Percentiles rank a stretch among this genome's conserved stretches.
Evolutionary conservation across 2,888 invertebrate genomes (phyloP).

Genomic region (Tinea semifulvella): DNA sequence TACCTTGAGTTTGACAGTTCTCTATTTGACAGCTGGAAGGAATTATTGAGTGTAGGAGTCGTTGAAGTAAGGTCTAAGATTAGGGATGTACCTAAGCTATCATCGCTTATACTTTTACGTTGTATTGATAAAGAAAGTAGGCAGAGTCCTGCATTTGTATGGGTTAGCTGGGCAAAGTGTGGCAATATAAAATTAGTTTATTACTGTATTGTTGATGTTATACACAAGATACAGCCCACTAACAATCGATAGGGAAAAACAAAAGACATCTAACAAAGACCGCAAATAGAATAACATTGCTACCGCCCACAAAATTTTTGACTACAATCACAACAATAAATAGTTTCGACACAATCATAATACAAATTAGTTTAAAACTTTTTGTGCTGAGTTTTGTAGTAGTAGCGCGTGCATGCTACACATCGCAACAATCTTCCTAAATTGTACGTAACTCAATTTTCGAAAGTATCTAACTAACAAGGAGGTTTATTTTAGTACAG

Average conservation of each 20-base stretch:
- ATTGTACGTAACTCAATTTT: constrained; percentile 7
- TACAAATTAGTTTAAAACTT: constrained; percentile 13
- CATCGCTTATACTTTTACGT: too few species aligned
- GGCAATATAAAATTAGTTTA: too few species aligned
- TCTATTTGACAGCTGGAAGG: too few species aligned
- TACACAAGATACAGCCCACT: too few species aligned
- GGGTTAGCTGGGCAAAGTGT: too few species aligned
- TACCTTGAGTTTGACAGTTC: too few species aligned
- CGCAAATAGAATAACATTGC: constrained; percentile 7
- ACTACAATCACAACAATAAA: constrained; percentile 8
- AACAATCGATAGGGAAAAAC: constrained; percentile 1
- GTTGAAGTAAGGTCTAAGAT: too few species aligned
- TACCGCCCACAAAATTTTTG: constrained; percentile 3
- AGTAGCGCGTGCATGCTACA: constrained; percentile 6
- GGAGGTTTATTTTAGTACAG: neutral
- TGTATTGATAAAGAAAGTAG: too few species aligned
- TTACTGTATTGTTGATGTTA: too few species aligned
- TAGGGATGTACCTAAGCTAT: too few species aligned
- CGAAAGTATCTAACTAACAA: neutral
- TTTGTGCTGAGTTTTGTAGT: constrained; percentile 12
- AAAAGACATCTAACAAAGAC: constrained; percentile 7
- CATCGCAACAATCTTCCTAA: constrained; percentile 8
- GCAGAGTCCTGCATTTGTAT: too few species aligned
- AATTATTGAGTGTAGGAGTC: too few species aligned
- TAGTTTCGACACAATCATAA: constrained; percentile 11